phyloP scores from a whole-genome alignment of 2,797 vertebrate species.

The Chrosomus eos region DNA sequence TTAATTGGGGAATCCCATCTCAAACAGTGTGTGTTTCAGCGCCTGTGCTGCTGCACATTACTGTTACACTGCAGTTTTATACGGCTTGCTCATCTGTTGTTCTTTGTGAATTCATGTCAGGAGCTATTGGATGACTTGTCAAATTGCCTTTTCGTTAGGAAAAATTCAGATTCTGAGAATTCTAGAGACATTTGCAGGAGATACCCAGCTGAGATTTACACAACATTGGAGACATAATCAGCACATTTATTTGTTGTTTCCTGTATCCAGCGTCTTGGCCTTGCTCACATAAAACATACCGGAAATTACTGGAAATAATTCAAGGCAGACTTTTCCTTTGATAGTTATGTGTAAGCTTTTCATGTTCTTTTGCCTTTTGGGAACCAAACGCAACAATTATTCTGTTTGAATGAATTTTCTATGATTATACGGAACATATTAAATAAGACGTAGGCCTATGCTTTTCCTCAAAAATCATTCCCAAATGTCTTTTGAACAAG shows the following conservation, averaged over 20 bases:
- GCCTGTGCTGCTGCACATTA: neutral
- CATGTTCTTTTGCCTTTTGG: conserved; percentile 18
- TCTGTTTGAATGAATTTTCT: neutral
- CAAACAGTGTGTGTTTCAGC: neutral
- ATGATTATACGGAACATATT: neutral
- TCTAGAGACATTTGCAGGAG: neutral
- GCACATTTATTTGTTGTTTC: neutral
- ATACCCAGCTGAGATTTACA: neutral
- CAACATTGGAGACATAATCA: neutral
- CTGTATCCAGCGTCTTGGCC: neutral
- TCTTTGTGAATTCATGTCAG: conserved; percentile 6
- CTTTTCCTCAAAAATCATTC: neutral
- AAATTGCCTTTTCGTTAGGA: neutral
- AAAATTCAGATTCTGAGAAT: neutral
- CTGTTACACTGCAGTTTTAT: neutral
- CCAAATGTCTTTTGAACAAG: neutral
- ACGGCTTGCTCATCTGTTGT: neutral
- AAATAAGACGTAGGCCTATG: neutral
- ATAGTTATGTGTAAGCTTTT: conserved; percentile 6
- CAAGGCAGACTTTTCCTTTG: conserved; percentile 8
- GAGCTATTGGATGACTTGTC: neutral
- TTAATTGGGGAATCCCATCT: neutral
- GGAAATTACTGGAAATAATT: conserved; percentile 5
- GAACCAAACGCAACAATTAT: conserved; percentile 1
- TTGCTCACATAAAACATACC: conserved; percentile 16